Evolutionary conservation across 2,797 vertebrate species (phyloP).

Genomic region (Coracias cyanogaster): DNA sequence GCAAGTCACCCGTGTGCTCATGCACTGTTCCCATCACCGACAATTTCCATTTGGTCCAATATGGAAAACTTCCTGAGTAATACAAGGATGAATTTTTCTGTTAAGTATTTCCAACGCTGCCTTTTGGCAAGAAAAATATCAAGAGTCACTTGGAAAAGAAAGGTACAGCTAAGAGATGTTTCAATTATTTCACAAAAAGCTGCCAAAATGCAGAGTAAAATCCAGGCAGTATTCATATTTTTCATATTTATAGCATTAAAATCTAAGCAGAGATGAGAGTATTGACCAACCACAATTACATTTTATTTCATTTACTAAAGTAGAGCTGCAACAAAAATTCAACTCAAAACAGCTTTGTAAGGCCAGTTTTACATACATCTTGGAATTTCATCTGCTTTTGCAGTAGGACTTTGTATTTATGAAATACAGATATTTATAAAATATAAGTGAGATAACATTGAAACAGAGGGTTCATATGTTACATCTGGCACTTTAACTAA

Average conservation of each 20-base stretch:
- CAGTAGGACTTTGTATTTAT: not conserved
- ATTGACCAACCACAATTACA: not conserved
- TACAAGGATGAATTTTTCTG: constrained; percentile 48
- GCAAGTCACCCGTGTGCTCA: not conserved
- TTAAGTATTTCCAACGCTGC: constrained; percentile 74
- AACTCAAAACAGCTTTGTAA: not conserved
- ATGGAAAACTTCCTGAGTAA: constrained; percentile 73
- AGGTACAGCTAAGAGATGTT: not conserved
- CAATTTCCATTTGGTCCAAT: constrained; percentile 56
- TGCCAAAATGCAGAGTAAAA: constrained; percentile 33
- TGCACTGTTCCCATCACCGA: constrained; percentile 46
- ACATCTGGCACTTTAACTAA: not conserved
- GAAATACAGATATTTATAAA: not conserved
- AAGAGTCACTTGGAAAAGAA: constrained; percentile 65
- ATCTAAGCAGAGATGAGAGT: not conserved
- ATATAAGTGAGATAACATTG: not conserved
- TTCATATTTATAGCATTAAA: not conserved
- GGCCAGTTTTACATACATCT: not conserved
- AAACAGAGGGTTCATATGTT: not conserved
- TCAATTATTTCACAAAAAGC: constrained; percentile 1
- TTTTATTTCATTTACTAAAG: not conserved
- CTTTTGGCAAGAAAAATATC: constrained; percentile 55
- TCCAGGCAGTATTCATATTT: not conserved
- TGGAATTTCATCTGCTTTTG: not conserved
- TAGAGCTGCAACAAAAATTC: not conserved